Conservation (phyloP, 1,140 invertebrate species). For the Rhynchophorus ferrugineus region DNA sequence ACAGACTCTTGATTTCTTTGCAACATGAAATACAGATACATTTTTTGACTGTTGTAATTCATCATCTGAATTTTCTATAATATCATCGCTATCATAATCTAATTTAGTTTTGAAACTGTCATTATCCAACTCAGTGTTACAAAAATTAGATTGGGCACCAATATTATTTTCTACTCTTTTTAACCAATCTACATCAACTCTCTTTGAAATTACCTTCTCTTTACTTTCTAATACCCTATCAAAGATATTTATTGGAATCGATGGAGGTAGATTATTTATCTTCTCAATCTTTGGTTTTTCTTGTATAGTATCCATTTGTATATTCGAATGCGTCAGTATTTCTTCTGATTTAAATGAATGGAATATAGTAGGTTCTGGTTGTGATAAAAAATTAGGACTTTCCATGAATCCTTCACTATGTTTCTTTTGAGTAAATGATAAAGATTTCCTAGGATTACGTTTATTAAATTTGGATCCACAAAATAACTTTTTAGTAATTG, state of each 20-base stretch:
- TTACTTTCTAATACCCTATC: constrained; percentile 35
- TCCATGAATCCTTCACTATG: constrained; percentile 29
- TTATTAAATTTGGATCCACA: constrained; percentile 58
- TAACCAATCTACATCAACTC: constrained; percentile 37
- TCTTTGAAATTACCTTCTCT: constrained; percentile 19
- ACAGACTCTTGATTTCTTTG: constrained; percentile 34
- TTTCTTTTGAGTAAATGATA: constrained; percentile 40
- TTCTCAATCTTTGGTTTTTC: no score
- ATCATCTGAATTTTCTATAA: constrained; percentile 59
- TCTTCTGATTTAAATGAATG: constrained; percentile 20
- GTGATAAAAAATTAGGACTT: constrained; percentile 18
- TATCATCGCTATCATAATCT: constrained; percentile 44
- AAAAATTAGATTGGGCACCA: constrained; percentile 2
- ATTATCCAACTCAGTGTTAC: not conserved
- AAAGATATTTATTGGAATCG: constrained; percentile 41
- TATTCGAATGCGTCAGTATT: no score
- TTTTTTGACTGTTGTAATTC: constrained; percentile 32
- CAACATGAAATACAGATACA: constrained; percentile 24
- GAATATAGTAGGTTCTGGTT: constrained; percentile 13
- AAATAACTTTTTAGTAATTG: constrained; percentile 63
- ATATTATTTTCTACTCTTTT: constrained; percentile 29
- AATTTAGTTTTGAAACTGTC: constrained; percentile 18
- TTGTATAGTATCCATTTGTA: no score
- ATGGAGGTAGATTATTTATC: no score
- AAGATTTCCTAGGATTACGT: constrained; percentile 66